These are phyloP conservation scores for Chrysomela aeneicollis DNA, from an alignment of 2,888 invertebrate genomes.

Conservation along the genomic window DNA sequence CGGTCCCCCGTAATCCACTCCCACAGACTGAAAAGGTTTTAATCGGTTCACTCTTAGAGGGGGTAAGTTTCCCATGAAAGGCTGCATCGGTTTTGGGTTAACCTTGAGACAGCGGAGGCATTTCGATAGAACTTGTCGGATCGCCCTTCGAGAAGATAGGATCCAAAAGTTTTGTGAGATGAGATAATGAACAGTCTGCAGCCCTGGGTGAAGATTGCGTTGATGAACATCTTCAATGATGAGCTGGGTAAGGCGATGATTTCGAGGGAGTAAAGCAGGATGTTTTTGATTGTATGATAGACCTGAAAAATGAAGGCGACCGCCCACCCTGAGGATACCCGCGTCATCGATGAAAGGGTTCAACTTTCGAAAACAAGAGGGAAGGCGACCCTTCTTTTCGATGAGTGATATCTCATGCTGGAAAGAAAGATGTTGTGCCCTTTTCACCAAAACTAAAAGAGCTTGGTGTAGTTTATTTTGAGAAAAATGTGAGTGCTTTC, in stretches of 20 bases:
- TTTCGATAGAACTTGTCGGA: neutral
- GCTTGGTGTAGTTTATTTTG: neutral
- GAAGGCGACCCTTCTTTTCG: neutral
- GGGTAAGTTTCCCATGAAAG: slow-evolving; percentile 1
- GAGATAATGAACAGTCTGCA: neutral
- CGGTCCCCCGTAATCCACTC: neutral
- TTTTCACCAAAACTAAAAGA: neutral
- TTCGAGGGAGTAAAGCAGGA: slow-evolving; percentile 15
- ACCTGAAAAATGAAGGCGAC: neutral
- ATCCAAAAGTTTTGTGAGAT: slow-evolving; percentile 26
- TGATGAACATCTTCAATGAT: slow-evolving; percentile 19
- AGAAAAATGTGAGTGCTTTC: neutral
- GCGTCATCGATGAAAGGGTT: neutral
- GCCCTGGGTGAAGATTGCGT: slow-evolving; percentile 15
- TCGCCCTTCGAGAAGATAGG: neutral
- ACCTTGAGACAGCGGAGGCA: no score
- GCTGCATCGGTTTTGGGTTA: no score
- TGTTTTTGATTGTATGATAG: slow-evolving; percentile 6
- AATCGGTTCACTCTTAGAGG: neutral
- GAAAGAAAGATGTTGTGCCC: neutral
- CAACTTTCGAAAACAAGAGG: neutral
- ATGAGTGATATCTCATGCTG: neutral
- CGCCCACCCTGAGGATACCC: neutral
- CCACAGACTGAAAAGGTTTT: neutral
- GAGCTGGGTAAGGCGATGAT: slow-evolving; percentile 11